phyloP scores from a whole-genome alignment of 1,140 invertebrate genomes.

The Phenacoccus solenopsis region DNA sequence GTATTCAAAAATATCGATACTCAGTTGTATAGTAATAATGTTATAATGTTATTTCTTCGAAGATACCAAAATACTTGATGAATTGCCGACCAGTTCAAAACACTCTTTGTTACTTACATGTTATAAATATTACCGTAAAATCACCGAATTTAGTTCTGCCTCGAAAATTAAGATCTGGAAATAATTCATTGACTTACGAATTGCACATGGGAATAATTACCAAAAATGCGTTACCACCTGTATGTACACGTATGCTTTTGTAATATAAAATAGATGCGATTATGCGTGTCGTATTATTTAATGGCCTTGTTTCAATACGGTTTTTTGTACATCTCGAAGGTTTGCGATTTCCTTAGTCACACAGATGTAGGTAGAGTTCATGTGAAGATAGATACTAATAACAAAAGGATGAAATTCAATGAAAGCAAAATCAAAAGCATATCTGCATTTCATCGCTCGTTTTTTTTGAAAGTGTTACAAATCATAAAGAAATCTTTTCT shows the following conservation, averaged over 20 bases:
- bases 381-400: background rate
- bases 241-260: background rate
- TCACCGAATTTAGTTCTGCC: constrained; percentile 7
- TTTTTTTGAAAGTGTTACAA: background rate
- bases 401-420: background rate
- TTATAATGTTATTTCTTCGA: background rate
- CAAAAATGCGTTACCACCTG: constrained; percentile 12
- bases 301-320: no score
- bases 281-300: no score
- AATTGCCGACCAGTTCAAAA: constrained; percentile 16
- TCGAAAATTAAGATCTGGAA: constrained; percentile 6
- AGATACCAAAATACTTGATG: constrained; percentile 11
- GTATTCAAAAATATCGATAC: no score
- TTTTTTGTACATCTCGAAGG: background rate
- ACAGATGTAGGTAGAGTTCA: background rate
- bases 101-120: constrained; percentile 28
- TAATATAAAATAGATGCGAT: no score
- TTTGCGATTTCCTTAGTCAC: background rate
- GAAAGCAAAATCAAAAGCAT: background rate
- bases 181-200: constrained; percentile 11
- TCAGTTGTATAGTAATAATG: no score
- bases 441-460: background rate
- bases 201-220: constrained; percentile 22
- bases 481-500: background rate
- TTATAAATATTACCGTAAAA: constrained; percentile 30